These are phyloP conservation scores for Atrichornis clamosus DNA, from an alignment of 2,113 vertebrate genomes.

Conservation along the genomic window DNA sequence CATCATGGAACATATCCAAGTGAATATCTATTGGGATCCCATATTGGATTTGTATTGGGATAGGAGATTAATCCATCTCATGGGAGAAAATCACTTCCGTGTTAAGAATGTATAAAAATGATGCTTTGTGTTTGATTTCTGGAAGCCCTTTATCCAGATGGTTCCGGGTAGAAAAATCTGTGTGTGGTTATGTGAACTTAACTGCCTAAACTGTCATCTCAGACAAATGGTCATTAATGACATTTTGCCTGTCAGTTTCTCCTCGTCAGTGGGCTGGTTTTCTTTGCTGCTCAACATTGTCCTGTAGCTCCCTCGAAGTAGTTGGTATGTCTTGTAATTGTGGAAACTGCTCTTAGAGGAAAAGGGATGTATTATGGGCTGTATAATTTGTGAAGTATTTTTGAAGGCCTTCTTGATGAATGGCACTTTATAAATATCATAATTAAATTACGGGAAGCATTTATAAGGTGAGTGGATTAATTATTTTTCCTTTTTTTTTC, in stretches of 20 bases:
- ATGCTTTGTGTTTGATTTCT: not conserved
- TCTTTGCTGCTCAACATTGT: not conserved
- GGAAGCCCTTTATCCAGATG: not conserved
- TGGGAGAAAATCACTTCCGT: not conserved
- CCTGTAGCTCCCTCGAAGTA: not conserved
- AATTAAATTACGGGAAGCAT: not conserved
- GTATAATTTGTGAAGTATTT: not conserved
- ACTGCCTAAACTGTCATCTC: not conserved
- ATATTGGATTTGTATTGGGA: not conserved
- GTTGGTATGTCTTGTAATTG: not conserved
- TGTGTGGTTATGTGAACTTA: not conserved
- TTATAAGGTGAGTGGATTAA: constrained; percentile 45
- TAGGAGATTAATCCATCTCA: not conserved
- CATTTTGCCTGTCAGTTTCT: not conserved
- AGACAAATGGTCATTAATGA: not conserved
- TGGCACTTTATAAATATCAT: not conserved
- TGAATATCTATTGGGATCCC: not conserved
- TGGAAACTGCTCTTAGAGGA: not conserved
- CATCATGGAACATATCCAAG: not conserved
- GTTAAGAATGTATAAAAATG: not conserved
- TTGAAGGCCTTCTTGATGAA: constrained; percentile 9
- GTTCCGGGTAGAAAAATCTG: not conserved
- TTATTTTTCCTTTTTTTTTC: not conserved
- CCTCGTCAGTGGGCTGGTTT: not conserved
- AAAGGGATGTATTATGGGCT: not conserved